Conservation (phyloP, 2,113 vertebrate species). For the Myrmophylax atrothorax region DNA sequence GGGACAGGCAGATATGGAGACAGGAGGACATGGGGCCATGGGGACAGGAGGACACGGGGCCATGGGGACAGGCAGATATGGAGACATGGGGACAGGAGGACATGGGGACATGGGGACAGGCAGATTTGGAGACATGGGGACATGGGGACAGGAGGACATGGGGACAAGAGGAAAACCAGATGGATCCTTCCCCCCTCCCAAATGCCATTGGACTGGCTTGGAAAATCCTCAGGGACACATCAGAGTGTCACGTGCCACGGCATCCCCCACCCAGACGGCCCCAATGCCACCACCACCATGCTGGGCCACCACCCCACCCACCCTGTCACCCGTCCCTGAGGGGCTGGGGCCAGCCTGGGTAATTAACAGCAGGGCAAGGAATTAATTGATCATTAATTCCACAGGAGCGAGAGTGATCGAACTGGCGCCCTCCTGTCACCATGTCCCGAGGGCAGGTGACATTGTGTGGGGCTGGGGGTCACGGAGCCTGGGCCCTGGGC, state of each 20-base stretch:
- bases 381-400: slow-evolving; percentile 2
- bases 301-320: background rate
- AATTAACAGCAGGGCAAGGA: background rate
- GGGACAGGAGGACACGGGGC: background rate
- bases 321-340: background rate
- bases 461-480: background rate
- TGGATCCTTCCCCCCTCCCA: background rate
- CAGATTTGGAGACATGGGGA: background rate
- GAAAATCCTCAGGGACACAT: background rate
- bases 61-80: background rate
- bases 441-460: background rate
- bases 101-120: background rate
- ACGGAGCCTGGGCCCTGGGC: rapidly evolving
- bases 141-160: background rate
- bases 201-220: rapidly evolving
- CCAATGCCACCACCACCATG: rapidly evolving
- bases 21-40: background rate
- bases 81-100: background rate
- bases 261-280: rapidly evolving
- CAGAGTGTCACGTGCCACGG: rapidly evolving
- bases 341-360: background rate
- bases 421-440: background rate
- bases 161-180: background rate
- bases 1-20: background rate
- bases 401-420: background rate